Percentiles rank a stretch among this genome's conserved stretches.
phyloP scores from a whole-genome alignment of 2,797 vertebrate species.

The Dromococcyx pavoninus region DNA sequence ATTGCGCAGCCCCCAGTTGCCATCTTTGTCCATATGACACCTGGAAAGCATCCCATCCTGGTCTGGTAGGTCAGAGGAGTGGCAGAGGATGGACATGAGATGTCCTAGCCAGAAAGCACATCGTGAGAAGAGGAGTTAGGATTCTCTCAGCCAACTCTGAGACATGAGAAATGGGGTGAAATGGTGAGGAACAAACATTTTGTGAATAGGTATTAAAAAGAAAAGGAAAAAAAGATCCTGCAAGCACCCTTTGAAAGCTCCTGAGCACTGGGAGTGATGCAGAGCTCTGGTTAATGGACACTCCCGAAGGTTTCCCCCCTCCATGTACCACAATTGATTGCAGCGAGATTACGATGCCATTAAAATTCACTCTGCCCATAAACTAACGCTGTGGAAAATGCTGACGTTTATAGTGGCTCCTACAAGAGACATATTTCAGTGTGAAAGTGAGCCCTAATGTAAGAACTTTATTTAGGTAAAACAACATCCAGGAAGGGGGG shows the following conservation, averaged over 20 bases:
- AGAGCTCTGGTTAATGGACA: conserved; percentile 77
- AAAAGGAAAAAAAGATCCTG: background rate
- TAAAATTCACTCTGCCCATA: conserved; percentile 84
- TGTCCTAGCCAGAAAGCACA: background rate
- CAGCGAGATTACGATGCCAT: conserved; percentile 80
- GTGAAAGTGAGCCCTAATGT: conserved; percentile 80
- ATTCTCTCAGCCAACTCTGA: background rate
- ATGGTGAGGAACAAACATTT: background rate
- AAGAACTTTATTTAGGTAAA: conserved; percentile 83
- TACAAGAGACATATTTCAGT: conserved; percentile 84
- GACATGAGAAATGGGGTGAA: background rate
- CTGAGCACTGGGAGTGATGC: conserved; percentile 70
- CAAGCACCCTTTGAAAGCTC: conserved; percentile 28
- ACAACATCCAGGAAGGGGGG: conserved; percentile 73
- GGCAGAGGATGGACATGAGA: background rate
- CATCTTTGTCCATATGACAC: background rate
- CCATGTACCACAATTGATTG: conserved; percentile 77
- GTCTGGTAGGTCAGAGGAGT: rapidly evolving
- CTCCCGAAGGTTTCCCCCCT: conserved; percentile 57
- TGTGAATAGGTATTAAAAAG: background rate
- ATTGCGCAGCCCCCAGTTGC: background rate
- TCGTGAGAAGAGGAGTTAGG: background rate
- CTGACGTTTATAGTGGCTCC: conserved; percentile 82
- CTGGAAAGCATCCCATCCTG: background rate
- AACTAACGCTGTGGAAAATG: conserved; percentile 78